Evolutionary conservation across 2,888 invertebrate species (phyloP), one percentile per base, ranked within the genome.

Genomic region (Aricia artaxerxes): DNA sequence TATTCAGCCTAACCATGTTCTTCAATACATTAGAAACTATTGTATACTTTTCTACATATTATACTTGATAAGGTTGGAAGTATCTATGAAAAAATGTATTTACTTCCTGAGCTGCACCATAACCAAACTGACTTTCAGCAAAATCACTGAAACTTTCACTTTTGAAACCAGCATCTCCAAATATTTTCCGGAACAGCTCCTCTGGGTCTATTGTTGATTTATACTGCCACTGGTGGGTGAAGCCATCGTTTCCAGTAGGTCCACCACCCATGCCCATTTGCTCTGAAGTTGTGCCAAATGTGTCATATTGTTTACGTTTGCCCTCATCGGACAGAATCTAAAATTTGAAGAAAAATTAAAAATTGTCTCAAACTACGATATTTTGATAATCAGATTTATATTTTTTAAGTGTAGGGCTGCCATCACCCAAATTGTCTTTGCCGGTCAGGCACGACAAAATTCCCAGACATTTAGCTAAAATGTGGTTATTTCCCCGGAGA

Each of bases 131-230:
- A 4, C 97, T 97, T 84, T 98, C 98, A 6, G 98, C 97, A 95
- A 97, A 99, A 87, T 99, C 98, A 82, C 97, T 97, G 87, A 97
- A 97, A 49, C 95, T 93, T 53, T 91, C 90, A 83, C 95, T 94
- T 79, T 96, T 96, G 86, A 97, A 97, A 57, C 96, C 97, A 49
- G 96, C 96, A 84, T 97, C 97, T n/a, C 97, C 98, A 90, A 99
- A 99, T 86, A 99, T 99, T 92, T 98, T 98, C 79, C 99, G 95
- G 92, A 99, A 99, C 64, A 99, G 90, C 90, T 99, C 99, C 87
- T 99, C 99, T 0, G 99, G 99, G 90, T 99, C 98, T 83, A 99
- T 96, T 9, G 96, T 96, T 0, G 98, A 97, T 82, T 97, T 97
- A 88, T 98, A 99, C 85, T 97, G 96, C 98, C 98, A 98, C 84